These are phyloP conservation scores for Anableps anableps DNA, from an alignment of 2,797 vertebrate species.

Conservation along the genomic window DNA sequence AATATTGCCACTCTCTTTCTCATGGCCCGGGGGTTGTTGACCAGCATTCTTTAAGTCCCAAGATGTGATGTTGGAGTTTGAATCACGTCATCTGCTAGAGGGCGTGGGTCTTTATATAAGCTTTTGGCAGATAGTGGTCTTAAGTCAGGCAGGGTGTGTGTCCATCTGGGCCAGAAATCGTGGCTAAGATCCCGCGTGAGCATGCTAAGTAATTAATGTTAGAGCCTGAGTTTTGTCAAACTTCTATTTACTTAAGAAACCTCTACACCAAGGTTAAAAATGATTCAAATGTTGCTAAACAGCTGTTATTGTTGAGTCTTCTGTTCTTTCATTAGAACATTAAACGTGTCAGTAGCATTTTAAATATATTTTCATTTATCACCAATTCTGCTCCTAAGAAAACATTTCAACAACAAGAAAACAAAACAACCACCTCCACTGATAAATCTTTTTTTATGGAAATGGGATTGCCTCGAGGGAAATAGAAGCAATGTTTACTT, in stretches of 20 bases:
- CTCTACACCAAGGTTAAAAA: slow-evolving; percentile 8
- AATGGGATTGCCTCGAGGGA: slow-evolving; percentile 34
- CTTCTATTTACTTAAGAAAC: slow-evolving; percentile 25
- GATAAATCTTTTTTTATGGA: slow-evolving; percentile 25
- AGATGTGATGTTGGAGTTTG: slow-evolving; percentile 52
- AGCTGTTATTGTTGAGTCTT: not conserved
- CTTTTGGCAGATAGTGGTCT: slow-evolving; percentile 64
- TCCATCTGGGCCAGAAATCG: slow-evolving; percentile 53
- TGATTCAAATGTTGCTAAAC: not conserved
- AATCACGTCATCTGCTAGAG: slow-evolving; percentile 64
- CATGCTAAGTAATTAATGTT: slow-evolving; percentile 53
- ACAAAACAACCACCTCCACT: slow-evolving; percentile 30
- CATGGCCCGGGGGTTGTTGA: slow-evolving; percentile 58
- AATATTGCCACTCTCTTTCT: slow-evolving; percentile 67
- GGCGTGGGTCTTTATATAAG: slow-evolving; percentile 67
- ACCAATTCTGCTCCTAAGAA: slow-evolving; percentile 30
- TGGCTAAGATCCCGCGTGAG: slow-evolving; percentile 48
- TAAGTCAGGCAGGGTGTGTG: slow-evolving; percentile 66
- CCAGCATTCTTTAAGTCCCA: slow-evolving; percentile 69
- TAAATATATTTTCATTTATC: slow-evolving; percentile 21
- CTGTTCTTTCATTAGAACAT: slow-evolving; percentile 15
- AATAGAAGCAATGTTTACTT: slow-evolving; percentile 69
- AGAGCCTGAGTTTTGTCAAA: slow-evolving; percentile 50
- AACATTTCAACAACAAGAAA: slow-evolving; percentile 49
- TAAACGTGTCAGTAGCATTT: slow-evolving; percentile 6